phyloP scores from a whole-genome alignment of 2,797 vertebrate species.

The Bovichtus diacanthus region DNA sequence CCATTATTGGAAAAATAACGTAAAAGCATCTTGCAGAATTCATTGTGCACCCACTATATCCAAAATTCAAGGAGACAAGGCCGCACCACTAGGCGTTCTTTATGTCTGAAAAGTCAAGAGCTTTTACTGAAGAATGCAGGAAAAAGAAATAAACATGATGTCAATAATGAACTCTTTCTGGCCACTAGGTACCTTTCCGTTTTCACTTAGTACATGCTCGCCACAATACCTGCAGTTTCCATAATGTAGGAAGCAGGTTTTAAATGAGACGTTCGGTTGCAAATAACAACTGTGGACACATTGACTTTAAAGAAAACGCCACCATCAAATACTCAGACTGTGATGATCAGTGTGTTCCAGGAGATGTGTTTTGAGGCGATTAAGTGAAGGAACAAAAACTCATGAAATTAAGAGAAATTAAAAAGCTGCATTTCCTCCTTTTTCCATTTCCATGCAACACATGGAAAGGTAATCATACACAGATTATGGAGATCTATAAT shows the following conservation, averaged over 20 bases:
- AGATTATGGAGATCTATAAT: not conserved
- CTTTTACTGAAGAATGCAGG: constrained; percentile 42
- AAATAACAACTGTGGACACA: not conserved
- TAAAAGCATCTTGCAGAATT: constrained; percentile 36
- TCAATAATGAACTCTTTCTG: constrained; percentile 47
- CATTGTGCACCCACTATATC: constrained; percentile 13
- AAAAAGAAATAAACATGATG: constrained; percentile 19
- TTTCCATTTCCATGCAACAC: not conserved
- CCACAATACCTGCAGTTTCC: not conserved
- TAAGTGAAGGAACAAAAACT: not conserved
- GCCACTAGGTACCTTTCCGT: not conserved
- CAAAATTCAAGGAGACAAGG: constrained; percentile 61
- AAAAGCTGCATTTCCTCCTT: not conserved
- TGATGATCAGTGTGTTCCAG: not conserved
- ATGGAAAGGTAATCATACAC: not conserved
- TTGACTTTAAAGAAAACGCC: not conserved
- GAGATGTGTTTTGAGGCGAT: not conserved
- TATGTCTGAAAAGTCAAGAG: constrained; percentile 55
- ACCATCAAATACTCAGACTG: not conserved
- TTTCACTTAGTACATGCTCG: constrained; percentile 1
- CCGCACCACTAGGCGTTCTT: constrained; percentile 45
- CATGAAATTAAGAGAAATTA: not conserved
- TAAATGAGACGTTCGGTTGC: not conserved
- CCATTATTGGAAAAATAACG: constrained; percentile 27
- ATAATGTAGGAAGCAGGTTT: not conserved